Evolutionary conservation across 2,113 vertebrate species (phyloP), one percentile per base, ranked within the genome.

Genomic region (Phylloscopus trochiloides): DNA sequence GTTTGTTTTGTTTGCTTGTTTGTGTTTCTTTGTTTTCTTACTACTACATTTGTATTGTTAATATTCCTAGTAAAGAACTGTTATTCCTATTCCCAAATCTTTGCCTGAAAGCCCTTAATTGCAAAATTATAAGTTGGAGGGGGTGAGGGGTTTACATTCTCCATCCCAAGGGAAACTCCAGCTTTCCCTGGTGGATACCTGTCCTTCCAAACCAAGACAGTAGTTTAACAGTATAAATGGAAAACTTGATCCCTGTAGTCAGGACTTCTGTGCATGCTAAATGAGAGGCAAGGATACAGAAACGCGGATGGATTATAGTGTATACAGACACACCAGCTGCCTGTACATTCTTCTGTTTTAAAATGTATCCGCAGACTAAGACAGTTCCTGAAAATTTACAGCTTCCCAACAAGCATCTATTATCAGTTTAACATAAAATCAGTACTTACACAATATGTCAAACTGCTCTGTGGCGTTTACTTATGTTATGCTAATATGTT

Each of bases 341-440:
- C 90, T 78, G 92, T 79, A 70, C 19, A 13, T 86, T 85, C 87
- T 90, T 12, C 31, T 70, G 6, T 20, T 76, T 85, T 85, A 61
- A 88, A 88, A 86, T 20, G 6, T 24, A 42, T 57, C 59, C 61
- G 52, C 38, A 42, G 50, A 75, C 42, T 86, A 62, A 92, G 58
- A 86, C 83, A 62, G 8, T 79, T 92, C 57, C 63, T 93, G 75
- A 92, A 88, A 86, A 76, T 90, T 72, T 80, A 68, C 32, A 63
- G 86, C 38, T 88, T 90, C 67, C 55, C 74, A 79, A 68, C 48
- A 90, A 88, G 29, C 42, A 43, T 62, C 75, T 83, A 61, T 75
- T 92, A 88, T 55, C 75, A 86, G 42, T 86, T 90, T 77, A 93
- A 80, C 67, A 92, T 59, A 90, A 92, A 92, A 94, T 55, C 51